These are phyloP conservation scores for Sinonovacula constricta DNA, from an alignment of 1,140 invertebrate species.

Conservation along the genomic window DNA sequence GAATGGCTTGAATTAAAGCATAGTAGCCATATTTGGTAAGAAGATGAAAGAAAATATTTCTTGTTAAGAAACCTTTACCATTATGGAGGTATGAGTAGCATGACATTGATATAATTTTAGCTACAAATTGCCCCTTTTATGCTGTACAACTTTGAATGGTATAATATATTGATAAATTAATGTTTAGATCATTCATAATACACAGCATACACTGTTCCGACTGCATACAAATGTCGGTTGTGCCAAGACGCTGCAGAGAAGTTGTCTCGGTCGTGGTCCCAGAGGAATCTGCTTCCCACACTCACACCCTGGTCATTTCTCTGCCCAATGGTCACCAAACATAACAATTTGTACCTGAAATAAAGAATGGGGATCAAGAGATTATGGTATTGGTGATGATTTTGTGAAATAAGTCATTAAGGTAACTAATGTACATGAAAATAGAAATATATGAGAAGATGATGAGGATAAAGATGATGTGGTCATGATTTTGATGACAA, in stretches of 20 bases:
- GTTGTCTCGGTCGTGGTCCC: constrained; percentile 68
- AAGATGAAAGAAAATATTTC: too few relatives aligned
- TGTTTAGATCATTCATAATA: constrained; percentile 53
- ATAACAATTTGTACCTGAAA: constrained; percentile 70
- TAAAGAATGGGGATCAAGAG: constrained; percentile 6
- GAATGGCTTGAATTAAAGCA: too few relatives aligned
- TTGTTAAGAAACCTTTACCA: too few relatives aligned
- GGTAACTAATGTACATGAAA: background rate
- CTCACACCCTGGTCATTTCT: constrained; percentile 65
- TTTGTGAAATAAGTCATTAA: background rate
- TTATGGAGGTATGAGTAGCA: too few relatives aligned
- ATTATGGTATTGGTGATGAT: background rate
- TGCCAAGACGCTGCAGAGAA: constrained; percentile 64
- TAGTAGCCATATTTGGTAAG: too few relatives aligned
- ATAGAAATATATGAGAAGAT: background rate
- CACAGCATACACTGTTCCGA: constrained; percentile 42
- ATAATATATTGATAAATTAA: too few relatives aligned
- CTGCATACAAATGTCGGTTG: constrained; percentile 55
- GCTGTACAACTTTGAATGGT: too few relatives aligned
- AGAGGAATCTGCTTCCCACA: constrained; percentile 67
- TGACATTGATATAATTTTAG: too few relatives aligned
- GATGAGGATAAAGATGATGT: too few relatives aligned
- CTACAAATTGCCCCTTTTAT: too few relatives aligned
- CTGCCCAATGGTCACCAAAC: constrained; percentile 67
- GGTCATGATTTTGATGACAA: too few relatives aligned